These are phyloP conservation scores for Drosophila nikananu DNA, from an alignment of 1,140 invertebrate genomes.

Conservation along the genomic window DNA sequence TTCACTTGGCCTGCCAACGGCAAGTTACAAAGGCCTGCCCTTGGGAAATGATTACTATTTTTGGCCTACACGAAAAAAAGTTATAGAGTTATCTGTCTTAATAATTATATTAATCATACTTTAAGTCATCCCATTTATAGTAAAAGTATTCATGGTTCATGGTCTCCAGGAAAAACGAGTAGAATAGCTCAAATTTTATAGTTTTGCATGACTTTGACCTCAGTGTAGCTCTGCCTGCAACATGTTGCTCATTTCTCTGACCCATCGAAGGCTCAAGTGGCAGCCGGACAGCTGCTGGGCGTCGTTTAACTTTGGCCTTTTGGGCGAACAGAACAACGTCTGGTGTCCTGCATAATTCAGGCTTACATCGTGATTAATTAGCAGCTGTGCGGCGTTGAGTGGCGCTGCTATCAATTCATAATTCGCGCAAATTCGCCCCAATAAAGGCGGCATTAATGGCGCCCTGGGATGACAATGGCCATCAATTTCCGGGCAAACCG, in stretches of 20 bases:
- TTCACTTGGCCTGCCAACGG: slow-evolving; percentile 31
- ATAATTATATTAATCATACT: background rate
- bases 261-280: slow-evolving; percentile 26
- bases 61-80: slow-evolving; percentile 12
- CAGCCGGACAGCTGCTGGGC: slow-evolving; percentile 54
- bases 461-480: slow-evolving; percentile 24
- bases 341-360: slow-evolving; percentile 50
- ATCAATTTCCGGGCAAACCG: slow-evolving; percentile 30
- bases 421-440: slow-evolving; percentile 36
- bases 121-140: background rate
- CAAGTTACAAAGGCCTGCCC: slow-evolving; percentile 19
- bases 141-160: background rate
- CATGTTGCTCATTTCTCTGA: slow-evolving; percentile 39
- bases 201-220: background rate
- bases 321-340: slow-evolving; percentile 1
- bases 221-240: slow-evolving; percentile 12
- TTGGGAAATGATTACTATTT: slow-evolving; percentile 26
- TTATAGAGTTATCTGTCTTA: accelerated
- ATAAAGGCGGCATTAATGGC: slow-evolving; percentile 34
- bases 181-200: background rate
- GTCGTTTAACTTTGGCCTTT: slow-evolving; percentile 46
- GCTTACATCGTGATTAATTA: slow-evolving; percentile 64
- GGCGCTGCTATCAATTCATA: slow-evolving; percentile 48
- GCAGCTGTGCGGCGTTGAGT: slow-evolving; percentile 43
- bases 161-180: background rate